Percentiles rank a stretch among this genome's conserved stretches.
Conservation (phyloP, 2,797 vertebrate genomes). For the Sebastiscus albofasciatus region DNA sequence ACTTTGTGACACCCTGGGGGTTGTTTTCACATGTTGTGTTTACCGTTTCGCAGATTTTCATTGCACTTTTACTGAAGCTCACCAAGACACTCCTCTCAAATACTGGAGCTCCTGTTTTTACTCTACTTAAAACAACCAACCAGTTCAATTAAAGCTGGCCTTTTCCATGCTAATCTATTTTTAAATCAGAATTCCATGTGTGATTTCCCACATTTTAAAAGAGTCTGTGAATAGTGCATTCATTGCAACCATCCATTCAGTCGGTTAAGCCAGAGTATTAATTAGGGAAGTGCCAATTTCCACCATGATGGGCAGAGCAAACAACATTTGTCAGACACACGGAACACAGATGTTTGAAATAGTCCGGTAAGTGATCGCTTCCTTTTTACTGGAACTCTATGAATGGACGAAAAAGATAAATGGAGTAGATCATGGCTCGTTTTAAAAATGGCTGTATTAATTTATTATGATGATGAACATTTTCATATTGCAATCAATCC, state of each 20-base stretch:
- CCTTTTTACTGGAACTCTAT: conserved; percentile 1
- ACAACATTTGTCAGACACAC: conserved; percentile 36
- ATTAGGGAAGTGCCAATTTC: conserved; percentile 40
- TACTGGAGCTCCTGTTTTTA: not conserved
- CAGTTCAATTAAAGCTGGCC: not conserved
- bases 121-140: not conserved
- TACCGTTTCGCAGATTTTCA: not conserved
- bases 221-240: not conserved
- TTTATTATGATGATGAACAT: conserved; percentile 18
- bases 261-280: conserved; percentile 17
- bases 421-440: not conserved
- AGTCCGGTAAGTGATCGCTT: conserved; percentile 14
- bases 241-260: conserved; percentile 13
- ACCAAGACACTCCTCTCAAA: not conserved
- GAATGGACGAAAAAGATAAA: conserved; percentile 10
- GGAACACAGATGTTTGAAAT: conserved; percentile 27
- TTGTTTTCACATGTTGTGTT: conserved; percentile 11
- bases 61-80: not conserved
- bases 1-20: not conserved
- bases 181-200: not conserved
- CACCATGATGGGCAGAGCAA: conserved; percentile 18
- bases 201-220: conserved; percentile 8
- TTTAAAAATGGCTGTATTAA: conserved; percentile 13
- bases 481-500: conserved; percentile 9
- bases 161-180: not conserved